Evolutionary conservation across 1,140 invertebrate genomes (phyloP).

Genomic region (Camponotus pennsylvanicus): DNA sequence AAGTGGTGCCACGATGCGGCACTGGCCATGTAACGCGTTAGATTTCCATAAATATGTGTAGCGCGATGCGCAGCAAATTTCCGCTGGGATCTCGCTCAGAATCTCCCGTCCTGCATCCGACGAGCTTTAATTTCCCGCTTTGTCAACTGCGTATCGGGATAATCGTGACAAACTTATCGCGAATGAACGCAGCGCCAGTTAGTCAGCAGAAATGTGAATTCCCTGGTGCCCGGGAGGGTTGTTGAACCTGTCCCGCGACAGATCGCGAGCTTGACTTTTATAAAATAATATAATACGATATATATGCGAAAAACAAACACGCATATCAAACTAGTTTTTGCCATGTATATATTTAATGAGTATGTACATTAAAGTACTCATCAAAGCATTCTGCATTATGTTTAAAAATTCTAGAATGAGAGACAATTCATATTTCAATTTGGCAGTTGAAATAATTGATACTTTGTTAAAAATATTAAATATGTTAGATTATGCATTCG

Average conservation of each 20-base stretch:
- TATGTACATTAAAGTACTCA: not conserved
- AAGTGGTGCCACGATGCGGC: conserved; percentile 5
- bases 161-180: conserved; percentile 60
- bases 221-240: not conserved
- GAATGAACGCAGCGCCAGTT: conserved; percentile 27
- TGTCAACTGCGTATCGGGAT: conserved; percentile 53
- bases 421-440: not conserved
- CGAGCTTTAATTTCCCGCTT: conserved; percentile 57
- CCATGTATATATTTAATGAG: not conserved
- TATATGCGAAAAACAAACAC: not conserved
- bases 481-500: not conserved
- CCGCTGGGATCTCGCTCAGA: conserved; percentile 42
- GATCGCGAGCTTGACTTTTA: conserved; percentile 34
- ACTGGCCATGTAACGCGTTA: conserved; percentile 32
- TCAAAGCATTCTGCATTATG: not conserved
- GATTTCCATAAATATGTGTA: conserved; percentile 52
- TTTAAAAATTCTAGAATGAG: not conserved
- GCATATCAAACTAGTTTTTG: conserved; percentile 18
- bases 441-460: not conserved
- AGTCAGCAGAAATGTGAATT: conserved; percentile 33
- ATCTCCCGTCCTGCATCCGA: conserved; percentile 14
- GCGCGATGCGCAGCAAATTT: conserved; percentile 31
- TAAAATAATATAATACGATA: conserved; percentile 31
- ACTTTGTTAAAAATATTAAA: not conserved
- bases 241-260: conserved; percentile 25